phyloP scores from a whole-genome alignment of 30 jellyfish, hydroid and myxozoan genomes.

The Cassiopea andromeda region DNA sequence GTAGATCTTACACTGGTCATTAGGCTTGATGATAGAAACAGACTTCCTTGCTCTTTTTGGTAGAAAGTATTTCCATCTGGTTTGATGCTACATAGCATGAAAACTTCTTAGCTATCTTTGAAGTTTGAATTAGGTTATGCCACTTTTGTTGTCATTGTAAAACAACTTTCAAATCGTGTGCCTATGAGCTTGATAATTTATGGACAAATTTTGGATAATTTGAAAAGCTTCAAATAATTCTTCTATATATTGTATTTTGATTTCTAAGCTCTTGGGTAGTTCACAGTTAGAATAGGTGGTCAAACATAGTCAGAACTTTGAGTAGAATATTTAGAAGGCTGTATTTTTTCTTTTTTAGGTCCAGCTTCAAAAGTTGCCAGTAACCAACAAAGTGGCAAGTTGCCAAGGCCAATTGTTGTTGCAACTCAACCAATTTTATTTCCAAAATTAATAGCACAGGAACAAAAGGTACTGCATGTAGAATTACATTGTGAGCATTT shows the following conservation, averaged over 20 bases:
- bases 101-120: too few relatives aligned
- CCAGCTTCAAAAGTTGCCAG: constrained; percentile 3
- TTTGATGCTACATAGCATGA: too few relatives aligned
- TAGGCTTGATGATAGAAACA: neutral
- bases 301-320: neutral
- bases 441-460: constrained; percentile 71
- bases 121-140: too few relatives aligned
- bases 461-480: neutral
- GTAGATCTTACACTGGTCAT: neutral
- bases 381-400: constrained; percentile 12
- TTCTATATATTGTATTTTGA: too few relatives aligned
- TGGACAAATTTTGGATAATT: too few relatives aligned
- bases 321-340: neutral
- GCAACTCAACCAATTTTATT: constrained; percentile 78
- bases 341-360: constrained; percentile 18
- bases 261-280: too few relatives aligned
- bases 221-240: too few relatives aligned
- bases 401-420: constrained; percentile 69
- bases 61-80: too few relatives aligned
- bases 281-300: too few relatives aligned
- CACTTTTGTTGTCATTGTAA: too few relatives aligned
- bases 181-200: too few relatives aligned
- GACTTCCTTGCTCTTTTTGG: neutral
- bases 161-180: too few relatives aligned
- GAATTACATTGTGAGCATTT: neutral